phyloP scores from a whole-genome alignment of 2,888 invertebrate genomes.

The Andricus curvator region DNA sequence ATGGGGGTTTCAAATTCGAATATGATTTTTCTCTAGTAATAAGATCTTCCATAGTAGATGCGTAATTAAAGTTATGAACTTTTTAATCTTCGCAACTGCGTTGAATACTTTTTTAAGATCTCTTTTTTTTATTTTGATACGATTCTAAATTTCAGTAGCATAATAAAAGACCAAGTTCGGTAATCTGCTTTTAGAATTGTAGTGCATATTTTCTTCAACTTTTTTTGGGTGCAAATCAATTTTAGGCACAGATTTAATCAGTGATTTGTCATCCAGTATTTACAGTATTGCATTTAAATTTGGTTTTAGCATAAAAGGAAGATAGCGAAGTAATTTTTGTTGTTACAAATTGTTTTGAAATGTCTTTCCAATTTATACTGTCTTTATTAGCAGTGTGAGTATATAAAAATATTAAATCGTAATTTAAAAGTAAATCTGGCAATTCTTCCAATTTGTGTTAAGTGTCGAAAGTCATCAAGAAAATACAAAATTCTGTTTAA shows the following conservation, averaged over 20 bases:
- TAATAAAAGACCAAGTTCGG: no score
- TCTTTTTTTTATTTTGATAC: not conserved
- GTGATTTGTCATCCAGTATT: constrained; percentile 1
- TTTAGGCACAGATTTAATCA: not conserved
- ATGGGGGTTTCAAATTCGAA: not conserved
- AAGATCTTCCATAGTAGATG: not conserved
- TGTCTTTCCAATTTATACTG: not conserved
- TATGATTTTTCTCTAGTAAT: not conserved
- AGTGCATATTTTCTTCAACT: not conserved
- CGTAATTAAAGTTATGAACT: not conserved
- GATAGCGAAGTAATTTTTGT: not conserved
- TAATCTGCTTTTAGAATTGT: not conserved
- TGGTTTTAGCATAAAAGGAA: not conserved
- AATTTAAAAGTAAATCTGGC: not conserved
- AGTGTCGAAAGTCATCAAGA: not conserved
- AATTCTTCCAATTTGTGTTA: constrained; percentile 1
- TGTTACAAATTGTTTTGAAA: not conserved
- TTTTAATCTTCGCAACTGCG: not conserved
- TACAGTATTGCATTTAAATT: constrained; percentile 2
- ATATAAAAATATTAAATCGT: not conserved
- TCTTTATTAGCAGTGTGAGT: not conserved
- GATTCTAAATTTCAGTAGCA: not conserved
- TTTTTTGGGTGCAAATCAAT: not conserved
- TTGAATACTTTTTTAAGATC: not conserved
- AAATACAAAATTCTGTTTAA: not conserved